A percentile compares a stretch with the other conserved stretches of the same genome.
These are phyloP conservation scores for Hypothenemus hampei DNA, from an alignment of 1,140 invertebrate species.

Conservation along the genomic window DNA sequence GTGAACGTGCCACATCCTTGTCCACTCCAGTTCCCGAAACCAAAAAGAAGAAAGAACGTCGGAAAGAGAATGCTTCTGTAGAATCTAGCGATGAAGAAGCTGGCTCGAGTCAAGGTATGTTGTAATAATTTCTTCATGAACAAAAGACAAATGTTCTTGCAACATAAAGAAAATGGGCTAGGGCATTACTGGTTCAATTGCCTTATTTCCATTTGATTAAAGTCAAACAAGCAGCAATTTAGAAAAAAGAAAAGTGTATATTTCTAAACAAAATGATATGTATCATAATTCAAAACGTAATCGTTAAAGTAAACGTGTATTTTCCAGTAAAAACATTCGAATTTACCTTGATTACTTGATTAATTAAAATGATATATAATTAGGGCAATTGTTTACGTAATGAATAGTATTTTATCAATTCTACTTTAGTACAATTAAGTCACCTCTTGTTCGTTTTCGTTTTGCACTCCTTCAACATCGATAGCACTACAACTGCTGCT, in stretches of 20 bases:
- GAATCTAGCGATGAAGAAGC: constrained; percentile 50
- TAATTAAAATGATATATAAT: constrained; percentile 17
- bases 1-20: constrained; percentile 34
- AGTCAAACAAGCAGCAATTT: too few species aligned
- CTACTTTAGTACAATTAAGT: constrained; percentile 17
- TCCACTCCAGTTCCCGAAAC: constrained; percentile 37
- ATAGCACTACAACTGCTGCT: constrained; percentile 36
- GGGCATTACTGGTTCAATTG: too few species aligned
- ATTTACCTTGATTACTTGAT: constrained; percentile 2
- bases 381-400: constrained; percentile 21
- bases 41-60: constrained; percentile 49
- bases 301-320: too few species aligned
- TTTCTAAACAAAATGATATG: too few species aligned
- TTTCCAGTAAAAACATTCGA: too few species aligned
- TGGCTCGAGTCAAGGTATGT: constrained; percentile 45
- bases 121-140: too few species aligned
- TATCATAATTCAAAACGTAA: too few species aligned
- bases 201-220: too few species aligned
- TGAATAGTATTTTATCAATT: constrained; percentile 17
- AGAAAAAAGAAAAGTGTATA: too few species aligned
- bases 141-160: too few species aligned
- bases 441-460: constrained; percentile 20
- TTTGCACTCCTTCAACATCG: constrained; percentile 37
- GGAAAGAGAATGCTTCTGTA: constrained; percentile 47
- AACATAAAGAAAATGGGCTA: too few species aligned